These are phyloP conservation scores for Gadus chalcogrammus DNA, from an alignment of 2,113 vertebrate species.

Conservation along the genomic window DNA sequence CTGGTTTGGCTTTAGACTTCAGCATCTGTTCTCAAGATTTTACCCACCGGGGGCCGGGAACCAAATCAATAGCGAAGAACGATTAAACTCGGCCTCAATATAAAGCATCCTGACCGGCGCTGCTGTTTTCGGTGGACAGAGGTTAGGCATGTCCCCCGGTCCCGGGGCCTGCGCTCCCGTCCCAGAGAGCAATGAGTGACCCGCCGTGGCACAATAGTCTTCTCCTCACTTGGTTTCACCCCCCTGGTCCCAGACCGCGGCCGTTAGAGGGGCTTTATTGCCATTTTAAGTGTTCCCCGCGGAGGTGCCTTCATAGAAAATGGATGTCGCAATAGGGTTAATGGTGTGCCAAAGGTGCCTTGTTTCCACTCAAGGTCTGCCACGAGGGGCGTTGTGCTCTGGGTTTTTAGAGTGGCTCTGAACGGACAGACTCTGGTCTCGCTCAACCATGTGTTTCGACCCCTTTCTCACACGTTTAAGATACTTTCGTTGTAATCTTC, in stretches of 20 bases:
- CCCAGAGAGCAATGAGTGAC: constrained; percentile 12
- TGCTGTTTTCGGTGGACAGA: not conserved
- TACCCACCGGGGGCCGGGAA: too few species aligned
- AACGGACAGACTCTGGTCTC: too few species aligned
- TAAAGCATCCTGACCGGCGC: too few species aligned
- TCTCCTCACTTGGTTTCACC: constrained; percentile 29
- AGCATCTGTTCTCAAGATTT: too few species aligned
- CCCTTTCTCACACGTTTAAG: too few species aligned
- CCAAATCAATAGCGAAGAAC: too few species aligned
- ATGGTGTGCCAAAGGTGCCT: constrained; percentile 1
- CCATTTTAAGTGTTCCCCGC: constrained; percentile 3
- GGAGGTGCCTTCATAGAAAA: constrained; percentile 1
- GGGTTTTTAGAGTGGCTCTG: not conserved
- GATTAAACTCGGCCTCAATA: too few species aligned
- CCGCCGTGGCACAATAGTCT: not conserved
- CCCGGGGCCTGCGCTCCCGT: not conserved
- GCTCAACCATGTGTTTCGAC: too few species aligned
- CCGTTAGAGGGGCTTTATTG: constrained; percentile 19
- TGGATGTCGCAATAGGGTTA: constrained; percentile 10
- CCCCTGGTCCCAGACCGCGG: constrained; percentile 10
- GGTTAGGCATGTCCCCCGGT: not conserved
- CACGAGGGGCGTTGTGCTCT: not conserved
- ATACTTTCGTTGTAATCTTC: too few species aligned
- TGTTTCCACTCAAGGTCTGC: constrained; percentile 15
- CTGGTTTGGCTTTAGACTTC: too few species aligned